Evolutionary conservation across 2,888 invertebrate species (phyloP).

Genomic region (Platycnemis pennipes): DNA sequence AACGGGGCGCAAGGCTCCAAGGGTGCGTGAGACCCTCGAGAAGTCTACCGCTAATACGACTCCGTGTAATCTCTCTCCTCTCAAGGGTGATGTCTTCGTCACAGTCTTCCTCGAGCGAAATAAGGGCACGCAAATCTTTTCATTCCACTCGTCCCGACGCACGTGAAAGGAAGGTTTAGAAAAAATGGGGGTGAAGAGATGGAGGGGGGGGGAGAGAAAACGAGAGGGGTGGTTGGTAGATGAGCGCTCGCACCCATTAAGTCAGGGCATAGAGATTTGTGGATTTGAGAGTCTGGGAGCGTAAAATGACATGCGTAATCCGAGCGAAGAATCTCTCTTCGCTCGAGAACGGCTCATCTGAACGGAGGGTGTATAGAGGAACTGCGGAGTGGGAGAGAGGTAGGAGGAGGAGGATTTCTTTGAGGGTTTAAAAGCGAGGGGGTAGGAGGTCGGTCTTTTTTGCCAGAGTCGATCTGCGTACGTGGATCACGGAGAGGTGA

Average conservation of each 20-base stretch:
- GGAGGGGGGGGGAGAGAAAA: no score
- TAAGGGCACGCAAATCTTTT: background rate
- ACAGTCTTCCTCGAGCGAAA: background rate
- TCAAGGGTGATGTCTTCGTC: background rate
- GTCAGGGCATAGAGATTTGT: background rate
- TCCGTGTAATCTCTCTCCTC: background rate
- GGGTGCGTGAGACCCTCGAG: background rate
- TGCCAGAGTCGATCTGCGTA: background rate
- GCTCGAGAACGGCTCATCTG: background rate
- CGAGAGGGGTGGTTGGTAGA: no score
- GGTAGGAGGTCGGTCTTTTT: background rate
- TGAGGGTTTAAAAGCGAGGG: background rate
- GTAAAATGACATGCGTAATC: background rate
- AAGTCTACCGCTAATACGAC: background rate
- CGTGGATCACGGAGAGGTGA: background rate
- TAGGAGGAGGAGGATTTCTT: background rate
- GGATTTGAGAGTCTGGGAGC: background rate
- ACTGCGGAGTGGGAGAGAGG: background rate
- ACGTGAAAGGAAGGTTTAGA: no score
- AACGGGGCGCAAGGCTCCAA: no score
- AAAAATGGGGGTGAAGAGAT: background rate
- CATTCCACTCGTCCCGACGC: background rate
- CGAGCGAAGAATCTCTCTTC: background rate
- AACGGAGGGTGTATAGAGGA: background rate
- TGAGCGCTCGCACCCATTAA: background rate